phyloP scores from a whole-genome alignment of 2,888 invertebrate genomes.

The Pheosia tremula region DNA sequence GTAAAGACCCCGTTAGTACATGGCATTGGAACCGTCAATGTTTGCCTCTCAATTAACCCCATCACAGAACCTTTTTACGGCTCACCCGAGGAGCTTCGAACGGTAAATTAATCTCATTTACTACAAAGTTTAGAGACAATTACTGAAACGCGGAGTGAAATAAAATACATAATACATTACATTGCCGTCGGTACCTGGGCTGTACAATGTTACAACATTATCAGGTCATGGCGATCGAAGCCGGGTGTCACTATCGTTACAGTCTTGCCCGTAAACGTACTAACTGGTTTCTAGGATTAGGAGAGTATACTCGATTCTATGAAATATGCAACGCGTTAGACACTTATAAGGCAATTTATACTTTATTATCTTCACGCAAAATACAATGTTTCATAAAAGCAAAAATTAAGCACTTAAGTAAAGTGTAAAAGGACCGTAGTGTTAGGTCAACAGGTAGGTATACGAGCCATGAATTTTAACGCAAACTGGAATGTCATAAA shows the following conservation, averaged over 20 bases:
- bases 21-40: constrained; percentile 1
- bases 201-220: constrained; percentile 54
- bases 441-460: no score
- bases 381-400: no score
- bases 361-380: constrained; percentile 2
- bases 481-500: not conserved
- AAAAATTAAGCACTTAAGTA: no score
- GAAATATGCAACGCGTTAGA: constrained; percentile 34
- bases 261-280: constrained; percentile 45
- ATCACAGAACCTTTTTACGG: constrained; percentile 12
- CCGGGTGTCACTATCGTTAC: constrained; percentile 57
- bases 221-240: constrained; percentile 63
- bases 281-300: constrained; percentile 42
- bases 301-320: constrained; percentile 32
- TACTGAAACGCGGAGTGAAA: constrained; percentile 30
- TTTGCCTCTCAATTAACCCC: constrained; percentile 14
- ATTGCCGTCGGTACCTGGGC: constrained; percentile 45
- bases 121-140: constrained; percentile 30
- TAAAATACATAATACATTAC: constrained; percentile 46
- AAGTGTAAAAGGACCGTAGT: no score
- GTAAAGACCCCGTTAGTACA: not conserved
- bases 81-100: constrained; percentile 14
- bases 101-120: constrained; percentile 25
- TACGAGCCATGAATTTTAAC: no score
- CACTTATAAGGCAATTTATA: constrained; percentile 25